A percentile compares a stretch with the other conserved stretches of the same genome.
Evolutionary conservation across 2,113 vertebrate species (phyloP).

Genomic region (Chlamydotis undulata): DNA sequence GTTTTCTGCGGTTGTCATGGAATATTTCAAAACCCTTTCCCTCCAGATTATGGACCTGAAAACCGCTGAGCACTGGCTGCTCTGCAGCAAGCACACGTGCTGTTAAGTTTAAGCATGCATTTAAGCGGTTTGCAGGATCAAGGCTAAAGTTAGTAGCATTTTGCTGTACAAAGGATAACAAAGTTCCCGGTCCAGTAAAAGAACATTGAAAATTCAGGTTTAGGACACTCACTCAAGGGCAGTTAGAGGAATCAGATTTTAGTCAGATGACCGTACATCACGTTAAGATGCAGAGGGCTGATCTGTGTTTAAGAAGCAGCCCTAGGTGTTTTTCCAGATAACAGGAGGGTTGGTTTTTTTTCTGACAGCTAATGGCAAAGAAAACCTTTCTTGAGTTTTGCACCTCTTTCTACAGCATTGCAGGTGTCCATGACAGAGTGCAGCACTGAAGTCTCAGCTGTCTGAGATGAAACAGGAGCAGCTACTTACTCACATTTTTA

Average conservation of each 20-base stretch:
- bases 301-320: background rate
- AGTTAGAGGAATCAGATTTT: rapidly evolving
- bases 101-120: background rate
- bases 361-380: background rate
- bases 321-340: background rate
- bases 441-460: background rate
- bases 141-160: background rate
- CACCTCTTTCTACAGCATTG: background rate
- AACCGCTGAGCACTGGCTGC: background rate
- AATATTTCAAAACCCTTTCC: background rate
- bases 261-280: background rate
- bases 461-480: background rate
- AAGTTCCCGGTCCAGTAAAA: background rate
- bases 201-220: background rate
- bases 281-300: background rate
- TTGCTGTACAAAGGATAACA: background rate
- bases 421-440: background rate
- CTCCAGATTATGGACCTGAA: background rate
- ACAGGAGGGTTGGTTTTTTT: rapidly evolving
- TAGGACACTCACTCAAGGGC: background rate
- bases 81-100: background rate
- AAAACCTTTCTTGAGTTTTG: background rate
- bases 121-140: background rate
- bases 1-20: background rate
- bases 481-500: background rate